A percentile compares a stretch with the other conserved stretches of the same genome.
These are phyloP conservation scores for Platyscapa corneri DNA, from an alignment of 1,140 invertebrate species.

Conservation along the genomic window DNA sequence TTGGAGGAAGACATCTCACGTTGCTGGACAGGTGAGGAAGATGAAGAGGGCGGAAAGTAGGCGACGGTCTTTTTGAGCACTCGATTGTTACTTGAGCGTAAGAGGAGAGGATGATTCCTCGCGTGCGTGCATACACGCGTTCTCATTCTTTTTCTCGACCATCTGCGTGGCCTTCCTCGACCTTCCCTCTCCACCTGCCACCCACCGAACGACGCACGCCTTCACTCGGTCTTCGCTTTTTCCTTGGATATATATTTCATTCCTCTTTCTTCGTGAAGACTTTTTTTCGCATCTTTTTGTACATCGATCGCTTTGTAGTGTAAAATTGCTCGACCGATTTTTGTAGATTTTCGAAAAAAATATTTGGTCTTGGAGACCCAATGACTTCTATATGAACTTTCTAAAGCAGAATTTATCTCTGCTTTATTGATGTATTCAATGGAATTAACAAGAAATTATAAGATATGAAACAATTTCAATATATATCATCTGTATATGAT, in stretches of 20 bases:
- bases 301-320: not conserved
- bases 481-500: no score
- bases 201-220: no score
- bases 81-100: not conserved
- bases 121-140: not conserved
- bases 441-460: no score
- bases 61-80: no score
- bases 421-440: no score
- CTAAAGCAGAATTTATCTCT: no score
- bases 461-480: no score
- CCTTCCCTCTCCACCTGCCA: slow-evolving; percentile 56
- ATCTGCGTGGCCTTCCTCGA: slow-evolving; percentile 58
- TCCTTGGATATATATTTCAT: not conserved
- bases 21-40: slow-evolving; percentile 20
- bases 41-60: not conserved
- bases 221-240: no score
- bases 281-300: not conserved
- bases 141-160: slow-evolving; percentile 5
- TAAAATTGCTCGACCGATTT: no score
- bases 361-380: no score
- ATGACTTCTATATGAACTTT: no score
- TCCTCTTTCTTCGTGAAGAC: not conserved
- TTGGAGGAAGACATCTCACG: not conserved
- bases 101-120: not conserved
- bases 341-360: no score